Evolutionary conservation across 2,113 vertebrate species (phyloP).

Genomic region (Chloropsis cyanopogon): DNA sequence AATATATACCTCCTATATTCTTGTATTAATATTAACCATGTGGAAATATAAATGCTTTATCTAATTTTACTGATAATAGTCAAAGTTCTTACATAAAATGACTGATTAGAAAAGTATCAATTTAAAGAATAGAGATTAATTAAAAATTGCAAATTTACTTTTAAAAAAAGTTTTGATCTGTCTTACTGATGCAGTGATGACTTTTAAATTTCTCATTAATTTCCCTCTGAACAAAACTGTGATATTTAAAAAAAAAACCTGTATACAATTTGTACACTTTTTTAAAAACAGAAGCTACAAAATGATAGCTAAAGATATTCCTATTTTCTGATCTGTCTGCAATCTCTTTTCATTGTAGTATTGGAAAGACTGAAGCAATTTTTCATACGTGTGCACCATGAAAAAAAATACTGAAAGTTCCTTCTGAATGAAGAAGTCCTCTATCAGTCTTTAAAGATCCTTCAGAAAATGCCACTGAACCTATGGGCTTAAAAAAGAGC

Average conservation of each 20-base stretch:
- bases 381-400: constrained; percentile 10
- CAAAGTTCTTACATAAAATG: neutral
- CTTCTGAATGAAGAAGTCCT: constrained; percentile 33
- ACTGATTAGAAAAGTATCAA: neutral
- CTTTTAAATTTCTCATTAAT: neutral
- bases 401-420: neutral
- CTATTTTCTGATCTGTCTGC: neutral
- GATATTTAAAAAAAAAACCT: neutral
- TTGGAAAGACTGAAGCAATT: neutral
- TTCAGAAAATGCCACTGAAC: constrained; percentile 8
- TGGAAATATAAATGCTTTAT: neutral
- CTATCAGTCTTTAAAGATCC: neutral
- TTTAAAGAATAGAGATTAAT: neutral
- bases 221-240: neutral
- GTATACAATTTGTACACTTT: neutral
- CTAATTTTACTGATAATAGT: neutral
- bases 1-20: too few relatives aligned
- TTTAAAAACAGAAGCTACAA: neutral
- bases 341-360: neutral
- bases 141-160: neutral
- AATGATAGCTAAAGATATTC: neutral
- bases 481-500: neutral
- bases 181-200: neutral
- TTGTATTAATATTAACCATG: neutral
- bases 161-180: neutral